Conservation (phyloP, 2,888 invertebrate species). For the Oxyscelio sp. region DNA sequence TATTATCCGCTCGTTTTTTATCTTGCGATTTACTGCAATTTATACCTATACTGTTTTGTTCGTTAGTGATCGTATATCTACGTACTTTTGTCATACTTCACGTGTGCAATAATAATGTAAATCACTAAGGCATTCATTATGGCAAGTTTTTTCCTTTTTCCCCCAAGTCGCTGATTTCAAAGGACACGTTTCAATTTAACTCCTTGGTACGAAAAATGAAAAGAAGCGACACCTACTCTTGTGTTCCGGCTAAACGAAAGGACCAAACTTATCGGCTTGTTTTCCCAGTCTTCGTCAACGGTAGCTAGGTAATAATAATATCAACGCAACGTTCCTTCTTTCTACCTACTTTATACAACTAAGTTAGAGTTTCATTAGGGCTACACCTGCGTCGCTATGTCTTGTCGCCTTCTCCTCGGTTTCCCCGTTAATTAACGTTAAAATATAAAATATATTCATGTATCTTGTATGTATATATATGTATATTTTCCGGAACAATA, state of each 20-base stretch:
- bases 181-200: constrained; percentile 52
- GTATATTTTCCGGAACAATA: constrained; percentile 76
- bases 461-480: constrained; percentile 42
- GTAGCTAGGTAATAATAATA: constrained; percentile 55
- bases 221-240: constrained; percentile 54
- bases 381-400: constrained; percentile 57
- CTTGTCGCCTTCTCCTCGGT: neutral
- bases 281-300: constrained; percentile 65
- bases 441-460: constrained; percentile 70
- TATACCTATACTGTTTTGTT: constrained; percentile 18
- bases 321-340: constrained; percentile 56
- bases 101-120: constrained; percentile 81
- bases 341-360: constrained; percentile 58
- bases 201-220: constrained; percentile 42
- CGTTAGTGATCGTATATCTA: constrained; percentile 69
- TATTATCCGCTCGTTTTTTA: constrained; percentile 52
- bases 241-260: constrained; percentile 58
- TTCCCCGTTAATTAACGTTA: constrained; percentile 45
- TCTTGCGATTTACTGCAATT: constrained; percentile 54
- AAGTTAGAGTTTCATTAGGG: constrained; percentile 45
- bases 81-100: constrained; percentile 78
- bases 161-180: constrained; percentile 46
- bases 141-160: constrained; percentile 84
- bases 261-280: constrained; percentile 53
- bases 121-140: constrained; percentile 88